Conservation (phyloP, 2,113 vertebrate species). For the Acinonyx jubatus region DNA sequence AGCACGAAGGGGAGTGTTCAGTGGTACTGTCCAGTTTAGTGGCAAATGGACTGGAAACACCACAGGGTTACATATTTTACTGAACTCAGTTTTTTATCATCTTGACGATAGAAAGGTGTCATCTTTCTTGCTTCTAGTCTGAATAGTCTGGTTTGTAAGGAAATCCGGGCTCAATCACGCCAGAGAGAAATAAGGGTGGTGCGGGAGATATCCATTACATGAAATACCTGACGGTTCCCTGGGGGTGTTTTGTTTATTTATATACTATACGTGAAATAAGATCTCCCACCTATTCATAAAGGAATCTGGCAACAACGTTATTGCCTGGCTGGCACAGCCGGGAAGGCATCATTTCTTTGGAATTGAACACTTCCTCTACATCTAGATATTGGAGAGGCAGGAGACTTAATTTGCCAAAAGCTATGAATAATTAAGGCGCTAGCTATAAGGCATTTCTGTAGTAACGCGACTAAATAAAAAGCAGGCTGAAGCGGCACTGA, state of each 20-base stretch:
- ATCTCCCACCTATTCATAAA: conserved; percentile 54
- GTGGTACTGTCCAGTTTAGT: not conserved
- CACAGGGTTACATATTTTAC: not conserved
- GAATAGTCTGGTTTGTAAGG: conserved; percentile 52
- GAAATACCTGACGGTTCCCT: not conserved
- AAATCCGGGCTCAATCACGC: conserved; percentile 1
- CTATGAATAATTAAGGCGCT: conserved; percentile 53
- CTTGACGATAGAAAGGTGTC: not conserved
- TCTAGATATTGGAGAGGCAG: not conserved
- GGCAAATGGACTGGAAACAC: not conserved
- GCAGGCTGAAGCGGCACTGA: not conserved
- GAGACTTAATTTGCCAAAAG: not conserved
- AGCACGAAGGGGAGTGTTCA: not conserved
- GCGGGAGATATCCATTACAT: conserved; percentile 9
- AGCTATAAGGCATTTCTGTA: conserved; percentile 46
- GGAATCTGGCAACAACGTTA: conserved; percentile 30
- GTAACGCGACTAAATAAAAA: not conserved
- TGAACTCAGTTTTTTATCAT: not conserved
- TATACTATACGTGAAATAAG: conserved; percentile 9
- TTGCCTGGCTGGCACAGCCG: conserved; percentile 10
- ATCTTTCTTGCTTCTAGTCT: conserved; percentile 46
- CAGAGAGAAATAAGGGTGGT: conserved; percentile 26
- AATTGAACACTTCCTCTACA: not conserved
- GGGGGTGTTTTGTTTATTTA: conserved; percentile 14
- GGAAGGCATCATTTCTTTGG: conserved; percentile 37